Evolutionary conservation across 2,113 vertebrate genomes (phyloP), one percentile per base, ranked within the genome.

Genomic region (Cyphomyrus discorhynchus): DNA sequence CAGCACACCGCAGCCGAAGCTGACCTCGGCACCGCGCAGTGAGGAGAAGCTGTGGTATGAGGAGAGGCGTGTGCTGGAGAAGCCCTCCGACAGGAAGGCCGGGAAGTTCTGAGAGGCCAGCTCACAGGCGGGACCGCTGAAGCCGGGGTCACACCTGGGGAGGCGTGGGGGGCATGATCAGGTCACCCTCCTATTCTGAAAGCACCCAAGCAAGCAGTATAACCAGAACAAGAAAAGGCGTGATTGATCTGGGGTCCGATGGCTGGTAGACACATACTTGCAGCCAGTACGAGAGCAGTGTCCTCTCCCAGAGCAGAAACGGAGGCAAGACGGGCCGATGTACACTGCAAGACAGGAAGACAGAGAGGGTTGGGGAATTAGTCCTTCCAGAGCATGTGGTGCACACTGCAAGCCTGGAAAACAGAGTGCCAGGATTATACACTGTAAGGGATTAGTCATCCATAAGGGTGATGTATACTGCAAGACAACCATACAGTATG

Each of bases 41-140:
- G 98, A 99, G 91, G 98, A 98, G 93, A 99, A 99, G 92, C 98
- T 99, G 94, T 99, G 98, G 92, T 99, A 99, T 86, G 98, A 99
- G 13, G 98, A 99, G 88, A 99, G 97, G 53, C 98, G 96, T 9
- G 98, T 96, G 92, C 94, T 98, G 91, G 96, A 93, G 86, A 99
- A 99, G 87, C 98, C 98, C 94, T 99, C 98, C 0, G 98, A 99
- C 92, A 99, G 96, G 93, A 99, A 99, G 80, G 98, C 94, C 0
- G 98, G 97, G 70, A 98, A 99, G 1, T 97, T 99, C 93, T 99
- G 98, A 0, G 98, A 99, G 0, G 98, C 97, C 50, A 97, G 96
- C 92, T 99, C 98, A 89, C 98, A 99, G 0, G 98, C 97, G 0
- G 98, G 98, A 0, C 98, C 98, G 0, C 97, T 99, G 93, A 99